Conservation (phyloP, 2,113 vertebrate genomes). For the Suricata suricatta region DNA sequence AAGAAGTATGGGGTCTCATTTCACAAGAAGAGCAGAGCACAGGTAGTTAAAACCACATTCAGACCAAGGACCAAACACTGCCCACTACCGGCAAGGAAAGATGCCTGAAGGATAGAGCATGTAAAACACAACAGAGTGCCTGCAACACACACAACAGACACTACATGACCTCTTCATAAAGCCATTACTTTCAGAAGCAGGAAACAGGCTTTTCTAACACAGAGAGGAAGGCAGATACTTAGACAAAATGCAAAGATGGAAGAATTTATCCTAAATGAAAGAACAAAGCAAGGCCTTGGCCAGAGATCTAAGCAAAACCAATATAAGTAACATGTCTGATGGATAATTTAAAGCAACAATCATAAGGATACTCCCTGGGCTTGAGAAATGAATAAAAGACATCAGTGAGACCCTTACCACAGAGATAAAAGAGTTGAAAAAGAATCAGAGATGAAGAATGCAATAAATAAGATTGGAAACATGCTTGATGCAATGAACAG, state of each 20-base stretch:
- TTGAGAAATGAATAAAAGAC: too few relatives aligned
- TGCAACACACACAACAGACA: not conserved
- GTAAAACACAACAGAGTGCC: not conserved
- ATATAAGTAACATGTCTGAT: not conserved
- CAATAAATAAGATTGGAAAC: not conserved
- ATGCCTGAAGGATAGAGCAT: not conserved
- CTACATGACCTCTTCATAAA: not conserved
- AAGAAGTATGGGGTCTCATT: not conserved
- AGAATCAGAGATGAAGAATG: not conserved
- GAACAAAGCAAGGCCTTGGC: not conserved
- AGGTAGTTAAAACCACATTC: not conserved
- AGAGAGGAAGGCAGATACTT: not conserved
- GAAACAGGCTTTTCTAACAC: not conserved
- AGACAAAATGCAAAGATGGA: not conserved
- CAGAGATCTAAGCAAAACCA: not conserved
- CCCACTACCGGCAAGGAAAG: not conserved
- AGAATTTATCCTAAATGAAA: not conserved
- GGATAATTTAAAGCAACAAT: not conserved
- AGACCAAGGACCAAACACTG: not conserved
- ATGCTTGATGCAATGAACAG: not conserved
- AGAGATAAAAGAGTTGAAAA: too few relatives aligned
- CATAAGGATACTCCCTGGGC: not conserved
- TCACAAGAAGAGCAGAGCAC: not conserved
- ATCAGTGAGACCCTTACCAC: too few relatives aligned
- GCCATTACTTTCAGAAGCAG: not conserved